A percentile compares a stretch with the other conserved stretches of the same genome.
Conservation (phyloP, 92 coral and sea anemone genomes). For the Actinostola sp. region DNA sequence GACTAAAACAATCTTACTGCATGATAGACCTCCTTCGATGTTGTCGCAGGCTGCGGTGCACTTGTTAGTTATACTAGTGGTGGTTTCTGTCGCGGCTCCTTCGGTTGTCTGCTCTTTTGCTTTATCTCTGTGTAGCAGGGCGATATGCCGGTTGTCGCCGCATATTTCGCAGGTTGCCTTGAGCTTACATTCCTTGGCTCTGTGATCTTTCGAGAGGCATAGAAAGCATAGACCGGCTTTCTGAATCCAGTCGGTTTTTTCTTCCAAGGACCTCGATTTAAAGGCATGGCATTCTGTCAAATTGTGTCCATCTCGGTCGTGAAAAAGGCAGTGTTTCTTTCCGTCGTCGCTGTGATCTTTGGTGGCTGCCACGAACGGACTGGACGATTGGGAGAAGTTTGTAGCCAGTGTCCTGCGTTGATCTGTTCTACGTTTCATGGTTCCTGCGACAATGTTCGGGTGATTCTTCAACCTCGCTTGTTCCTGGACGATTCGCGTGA, state of each 20-base stretch:
- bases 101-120: not conserved
- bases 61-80: conserved; percentile 3
- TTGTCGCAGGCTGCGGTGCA: not conserved
- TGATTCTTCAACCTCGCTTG: not conserved
- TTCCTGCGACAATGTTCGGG: not conserved
- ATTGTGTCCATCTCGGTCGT: conserved; percentile 33
- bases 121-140: conserved; percentile 25
- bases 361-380: not conserved
- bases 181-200: conserved; percentile 29
- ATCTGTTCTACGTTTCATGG: not conserved
- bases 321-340: conserved; percentile 9
- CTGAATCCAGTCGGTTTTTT: conserved; percentile 37
- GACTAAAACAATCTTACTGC: conserved; percentile 11
- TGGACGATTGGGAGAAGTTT: not conserved
- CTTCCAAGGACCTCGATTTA: conserved; percentile 11
- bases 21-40: not conserved
- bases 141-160: conserved; percentile 33
- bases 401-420: not conserved
- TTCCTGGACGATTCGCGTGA: conserved; percentile 22
- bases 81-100: conserved; percentile 3
- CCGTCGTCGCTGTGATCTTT: not conserved
- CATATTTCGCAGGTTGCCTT: conserved; percentile 29
- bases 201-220: conserved; percentile 23
- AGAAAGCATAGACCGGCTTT: conserved; percentile 43
- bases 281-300: conserved; percentile 46